These are phyloP conservation scores for Diceros bicornis DNA, from an alignment of 2,797 vertebrate genomes.

Conservation along the genomic window DNA sequence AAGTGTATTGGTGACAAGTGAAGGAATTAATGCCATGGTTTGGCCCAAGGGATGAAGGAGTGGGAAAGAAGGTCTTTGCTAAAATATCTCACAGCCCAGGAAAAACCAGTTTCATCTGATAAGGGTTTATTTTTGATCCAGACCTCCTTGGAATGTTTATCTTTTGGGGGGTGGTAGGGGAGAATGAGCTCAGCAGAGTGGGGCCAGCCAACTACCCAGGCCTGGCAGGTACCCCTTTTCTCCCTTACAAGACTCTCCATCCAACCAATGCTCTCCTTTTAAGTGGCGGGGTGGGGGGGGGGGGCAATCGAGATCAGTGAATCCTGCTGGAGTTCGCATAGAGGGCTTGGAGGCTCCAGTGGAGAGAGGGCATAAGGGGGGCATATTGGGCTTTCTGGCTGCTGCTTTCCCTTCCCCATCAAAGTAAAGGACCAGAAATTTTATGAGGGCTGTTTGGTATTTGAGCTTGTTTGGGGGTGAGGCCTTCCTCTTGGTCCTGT, in stretches of 20 bases:
- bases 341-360: not conserved
- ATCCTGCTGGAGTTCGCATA: not conserved
- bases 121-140: constrained; percentile 86
- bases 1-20: not conserved
- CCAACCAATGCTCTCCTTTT: not conserved
- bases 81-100: constrained; percentile 76
- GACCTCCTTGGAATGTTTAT: constrained; percentile 86
- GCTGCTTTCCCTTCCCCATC: not conserved
- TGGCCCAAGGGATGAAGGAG: not conserved
- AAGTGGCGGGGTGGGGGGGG: not conserved
- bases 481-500: not conserved
- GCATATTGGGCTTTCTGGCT: not conserved
- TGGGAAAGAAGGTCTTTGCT: constrained; percentile 62
- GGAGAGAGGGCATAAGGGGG: rapidly evolving
- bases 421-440: not conserved
- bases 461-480: not conserved
- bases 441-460: not conserved
- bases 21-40: not conserved
- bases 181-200: constrained; percentile 76
- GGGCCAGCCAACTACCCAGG: constrained; percentile 57
- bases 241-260: not conserved
- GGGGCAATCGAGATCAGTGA: not conserved
- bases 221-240: constrained; percentile 74
- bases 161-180: constrained; percentile 63
- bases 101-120: constrained; percentile 83